Evolutionary conservation across 2,113 vertebrate species (phyloP).

Genomic region (Notechis scutatus): DNA sequence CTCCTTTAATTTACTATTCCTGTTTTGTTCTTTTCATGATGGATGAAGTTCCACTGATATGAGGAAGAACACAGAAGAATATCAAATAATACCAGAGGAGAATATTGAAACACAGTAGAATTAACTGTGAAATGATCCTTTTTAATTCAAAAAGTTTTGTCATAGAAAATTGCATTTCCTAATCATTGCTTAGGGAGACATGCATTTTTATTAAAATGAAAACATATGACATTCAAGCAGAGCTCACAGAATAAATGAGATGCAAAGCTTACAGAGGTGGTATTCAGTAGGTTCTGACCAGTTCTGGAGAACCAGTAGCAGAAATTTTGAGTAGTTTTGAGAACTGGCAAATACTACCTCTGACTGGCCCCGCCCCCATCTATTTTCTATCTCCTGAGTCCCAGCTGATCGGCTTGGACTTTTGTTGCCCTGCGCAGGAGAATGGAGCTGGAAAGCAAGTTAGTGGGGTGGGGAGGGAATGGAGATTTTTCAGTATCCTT

Average conservation of each 20-base stretch:
- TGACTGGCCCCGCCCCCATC: no score
- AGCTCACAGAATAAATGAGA: neutral
- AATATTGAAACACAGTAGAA: neutral
- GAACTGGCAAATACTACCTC: no score
- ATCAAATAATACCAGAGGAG: neutral
- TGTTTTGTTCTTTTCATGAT: neutral
- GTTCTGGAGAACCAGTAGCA: no score
- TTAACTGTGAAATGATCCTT: slow-evolving; percentile 5
- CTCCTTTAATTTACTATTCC: slow-evolving; percentile 15
- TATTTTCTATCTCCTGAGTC: no score
- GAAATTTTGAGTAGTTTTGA: no score
- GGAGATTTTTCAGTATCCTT: no score
- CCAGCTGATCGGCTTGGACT: no score
- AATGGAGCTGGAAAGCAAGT: no score
- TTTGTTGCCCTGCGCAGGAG: no score
- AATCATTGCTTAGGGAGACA: slow-evolving; percentile 20
- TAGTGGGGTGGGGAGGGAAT: no score
- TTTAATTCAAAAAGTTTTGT: slow-evolving; percentile 25
- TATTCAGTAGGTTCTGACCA: no score
- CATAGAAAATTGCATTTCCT: slow-evolving; percentile 26
- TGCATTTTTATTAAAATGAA: slow-evolving; percentile 46
- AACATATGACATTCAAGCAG: neutral
- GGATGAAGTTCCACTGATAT: neutral
- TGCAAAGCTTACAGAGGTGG: neutral
- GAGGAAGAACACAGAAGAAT: neutral